These are phyloP conservation scores for Pseudomugil tenellus DNA, from an alignment of 2,797 vertebrate genomes.

Conservation along the genomic window DNA sequence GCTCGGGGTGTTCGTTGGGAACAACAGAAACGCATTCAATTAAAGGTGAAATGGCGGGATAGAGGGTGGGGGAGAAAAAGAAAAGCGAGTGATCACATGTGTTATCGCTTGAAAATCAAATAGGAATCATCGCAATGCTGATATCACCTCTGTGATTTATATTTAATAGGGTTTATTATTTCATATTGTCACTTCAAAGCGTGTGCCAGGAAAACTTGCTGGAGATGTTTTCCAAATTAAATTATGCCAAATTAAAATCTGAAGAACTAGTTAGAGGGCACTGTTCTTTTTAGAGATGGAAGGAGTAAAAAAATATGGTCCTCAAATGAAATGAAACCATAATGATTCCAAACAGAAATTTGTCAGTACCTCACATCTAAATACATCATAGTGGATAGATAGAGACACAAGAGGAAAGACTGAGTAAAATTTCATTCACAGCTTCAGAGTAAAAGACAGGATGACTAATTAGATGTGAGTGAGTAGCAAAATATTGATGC, in stretches of 20 bases:
- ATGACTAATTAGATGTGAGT: constrained; percentile 71
- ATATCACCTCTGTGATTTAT: constrained; percentile 85
- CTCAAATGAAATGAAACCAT: constrained; percentile 64
- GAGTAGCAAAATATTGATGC: constrained; percentile 71
- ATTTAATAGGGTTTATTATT: constrained; percentile 89
- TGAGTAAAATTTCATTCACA: constrained; percentile 40
- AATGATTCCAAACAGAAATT: constrained; percentile 61
- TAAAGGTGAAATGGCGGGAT: constrained; percentile 85
- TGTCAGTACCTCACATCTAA: constrained; percentile 54
- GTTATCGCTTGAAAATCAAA: constrained; percentile 83
- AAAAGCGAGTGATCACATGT: constrained; percentile 84
- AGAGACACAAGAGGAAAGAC: constrained; percentile 38
- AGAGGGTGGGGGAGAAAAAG: constrained; percentile 73
- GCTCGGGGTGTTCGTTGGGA: constrained; percentile 69
- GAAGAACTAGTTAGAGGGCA: constrained; percentile 68
- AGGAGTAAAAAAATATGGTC: constrained; percentile 31
- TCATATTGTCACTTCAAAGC: constrained; percentile 88
- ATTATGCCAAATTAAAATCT: constrained; percentile 84
- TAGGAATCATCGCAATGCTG: constrained; percentile 79
- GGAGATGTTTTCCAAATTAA: constrained; percentile 84
- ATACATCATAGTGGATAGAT: constrained; percentile 54
- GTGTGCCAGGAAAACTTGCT: constrained; percentile 80
- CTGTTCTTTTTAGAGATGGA: constrained; percentile 55
- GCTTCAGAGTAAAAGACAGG: constrained; percentile 62
- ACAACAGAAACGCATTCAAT: constrained; percentile 84